These are phyloP conservation scores for Silurus asotus DNA, from an alignment of 2,113 vertebrate genomes.

Conservation along the genomic window DNA sequence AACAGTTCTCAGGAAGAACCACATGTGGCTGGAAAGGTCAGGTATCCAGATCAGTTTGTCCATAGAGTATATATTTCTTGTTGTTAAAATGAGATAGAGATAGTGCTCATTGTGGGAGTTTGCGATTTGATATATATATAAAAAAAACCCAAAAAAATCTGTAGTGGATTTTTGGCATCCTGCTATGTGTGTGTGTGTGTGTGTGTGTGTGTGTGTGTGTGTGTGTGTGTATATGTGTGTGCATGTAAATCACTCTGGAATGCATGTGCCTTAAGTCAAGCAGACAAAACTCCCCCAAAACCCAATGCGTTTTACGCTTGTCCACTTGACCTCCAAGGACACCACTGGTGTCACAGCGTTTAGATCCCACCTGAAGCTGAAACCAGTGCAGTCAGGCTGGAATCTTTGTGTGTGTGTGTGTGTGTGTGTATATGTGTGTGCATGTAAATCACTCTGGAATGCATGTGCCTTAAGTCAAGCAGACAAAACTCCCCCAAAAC, in stretches of 20 bases:
- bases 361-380: slow-evolving; percentile 61
- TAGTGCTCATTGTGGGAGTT: background rate
- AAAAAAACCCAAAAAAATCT: background rate
- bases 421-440: slow-evolving; percentile 13
- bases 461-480: slow-evolving; percentile 31
- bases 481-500: background rate
- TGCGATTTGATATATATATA: too few species aligned
- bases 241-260: slow-evolving; percentile 32
- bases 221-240: slow-evolving; percentile 12
- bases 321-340: slow-evolving; percentile 40
- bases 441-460: slow-evolving; percentile 35
- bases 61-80: too few species aligned
- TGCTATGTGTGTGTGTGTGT: background rate
- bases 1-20: too few species aligned
- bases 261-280: slow-evolving; percentile 32
- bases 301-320: background rate
- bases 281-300: slow-evolving; percentile 1
- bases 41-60: too few species aligned
- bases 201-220: background rate
- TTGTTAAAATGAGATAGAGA: background rate
- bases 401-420: too few species aligned
- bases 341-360: slow-evolving; percentile 45
- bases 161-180: background rate
- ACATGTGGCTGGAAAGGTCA: too few species aligned
- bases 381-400: slow-evolving; percentile 68